Base-by-base conservation (phyloP, 1,140 invertebrate genomes). In the Drosophila subpulchrella region DNA sequence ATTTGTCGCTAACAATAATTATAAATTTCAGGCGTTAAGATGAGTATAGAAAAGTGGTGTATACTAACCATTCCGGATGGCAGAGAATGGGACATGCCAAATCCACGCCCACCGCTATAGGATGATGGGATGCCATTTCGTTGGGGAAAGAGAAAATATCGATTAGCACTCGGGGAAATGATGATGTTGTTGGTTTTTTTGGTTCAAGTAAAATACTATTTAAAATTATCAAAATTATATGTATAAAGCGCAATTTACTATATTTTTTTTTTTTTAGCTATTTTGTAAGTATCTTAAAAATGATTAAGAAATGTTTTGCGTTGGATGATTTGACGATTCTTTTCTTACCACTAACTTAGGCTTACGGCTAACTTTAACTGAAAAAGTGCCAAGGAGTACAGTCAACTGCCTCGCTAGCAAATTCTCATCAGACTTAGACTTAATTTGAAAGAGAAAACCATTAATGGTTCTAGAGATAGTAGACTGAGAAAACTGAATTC, bases 31-130 rank as follows among this genome's bases (percentile, higher is more conserved):
- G 46, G 60, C 61, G 15, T 58, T 44, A 54, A 17, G 46, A 32
- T 58, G 57, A 47, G 27, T 6, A 46, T 27, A 63, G n/a, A 32
- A 34, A 51, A 0, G 65, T 68, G 34, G 32, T 38, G 34, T 44
- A 84, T 91, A 92, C 91, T 71, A 78, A 92, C 91, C 91, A 92
- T 92, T 89, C 91, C 91, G 4, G 91, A 92, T 71, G 91, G 91
- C 67, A 92, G 75, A 81, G 91, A 92, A 92, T 92, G 88, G 38
- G 90, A 92, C 90, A 92, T 92, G 67, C 91, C 91, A 90, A 91
- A 92, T 67, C 91, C 84, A 77, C 91, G 91, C 58, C 90, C 91
- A 78, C 91, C 91, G 81, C 91, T 92, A 62, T 66, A 75, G 50
- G 59, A 67, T 42, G 65, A 71, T 58, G 13, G 32, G 34, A 51